These are phyloP conservation scores for Adoxophyes honmai DNA, from an alignment of 1,140 invertebrate genomes.

Conservation along the genomic window DNA sequence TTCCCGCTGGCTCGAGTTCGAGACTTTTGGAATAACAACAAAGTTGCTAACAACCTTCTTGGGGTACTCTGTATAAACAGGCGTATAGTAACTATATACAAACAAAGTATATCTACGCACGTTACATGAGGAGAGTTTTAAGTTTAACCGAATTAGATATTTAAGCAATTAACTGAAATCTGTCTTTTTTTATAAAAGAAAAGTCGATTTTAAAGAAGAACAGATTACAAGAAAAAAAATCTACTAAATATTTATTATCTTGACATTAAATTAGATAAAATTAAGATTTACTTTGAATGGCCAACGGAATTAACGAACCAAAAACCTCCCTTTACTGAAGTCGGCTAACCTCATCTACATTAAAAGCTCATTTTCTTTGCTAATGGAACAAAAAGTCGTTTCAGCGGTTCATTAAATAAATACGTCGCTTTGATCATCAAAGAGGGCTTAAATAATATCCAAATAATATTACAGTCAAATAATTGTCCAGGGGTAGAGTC, in stretches of 20 bases:
- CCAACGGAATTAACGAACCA: too few relatives aligned
- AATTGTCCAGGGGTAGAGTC: constrained; percentile 20
- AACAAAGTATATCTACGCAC: too few relatives aligned
- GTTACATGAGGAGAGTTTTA: too few relatives aligned
- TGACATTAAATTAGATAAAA: too few relatives aligned
- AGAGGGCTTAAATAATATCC: constrained; percentile 10
- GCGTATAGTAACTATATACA: neutral
- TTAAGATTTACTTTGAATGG: too few relatives aligned
- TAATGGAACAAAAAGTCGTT: neutral
- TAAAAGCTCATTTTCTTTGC: constrained; percentile 3
- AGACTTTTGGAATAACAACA: constrained; percentile 7
- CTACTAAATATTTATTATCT: too few relatives aligned
- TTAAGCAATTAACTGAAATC: too few relatives aligned
- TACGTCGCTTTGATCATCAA: constrained; percentile 14
- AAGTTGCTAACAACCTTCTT: neutral
- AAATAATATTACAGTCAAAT: constrained; percentile 15
- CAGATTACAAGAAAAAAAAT: too few relatives aligned
- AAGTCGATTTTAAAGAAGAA: too few relatives aligned
- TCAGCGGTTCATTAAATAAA: constrained; percentile 12
- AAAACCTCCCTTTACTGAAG: neutral
- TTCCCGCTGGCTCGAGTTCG: neutral
- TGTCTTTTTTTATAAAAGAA: too few relatives aligned
- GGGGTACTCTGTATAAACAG: constrained; percentile 4
- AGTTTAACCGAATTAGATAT: too few relatives aligned
- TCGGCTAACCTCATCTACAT: neutral